Evolutionary conservation across 2,113 vertebrate genomes (phyloP), one percentile per base, ranked within the genome.

Genomic region (Benitochromis conjunctus): DNA sequence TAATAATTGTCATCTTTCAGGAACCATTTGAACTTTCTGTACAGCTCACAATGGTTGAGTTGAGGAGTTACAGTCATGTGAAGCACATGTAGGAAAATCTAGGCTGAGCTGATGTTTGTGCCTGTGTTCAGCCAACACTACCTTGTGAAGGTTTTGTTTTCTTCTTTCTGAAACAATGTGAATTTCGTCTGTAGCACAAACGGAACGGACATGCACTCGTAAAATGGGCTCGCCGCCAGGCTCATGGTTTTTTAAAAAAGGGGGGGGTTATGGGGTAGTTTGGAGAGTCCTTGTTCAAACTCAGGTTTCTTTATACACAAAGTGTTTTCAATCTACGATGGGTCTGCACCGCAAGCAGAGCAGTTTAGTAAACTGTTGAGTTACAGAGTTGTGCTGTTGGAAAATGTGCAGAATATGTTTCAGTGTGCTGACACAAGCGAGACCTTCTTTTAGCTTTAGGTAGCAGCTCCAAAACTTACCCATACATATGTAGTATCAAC

Each of bases 191-290:
- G 60, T 64, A 21, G 34, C 60, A 38, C 60, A 64, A 64, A 38
- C 6, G 4, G 60, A 38, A 38, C 4, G 0, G 19, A 64, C 0
- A 0, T 0, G 13, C 1, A 1, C 34, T 38, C 38, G 34, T 13
- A 64, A 6, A 4, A 64, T 21, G 60, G 1, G 34, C 34, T 38
- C n/a, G 6, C 60, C 60, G 38, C 19, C 34, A 38, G 34, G 10
- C 34, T 0, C 10, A 21, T 38, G 36, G 6, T 3, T 64, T 64
- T 3, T 64, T 64, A n/a, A 64, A 62, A 64, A 64, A 26, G 26
- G 26, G 26, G 26, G 0, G 31, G 5, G n/a, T 12, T 36, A n/a
- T 36, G 18, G 18, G 60, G 12, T 64, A 12, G 12, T 69, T 43
- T 69, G 3, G n/a, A 1, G 36, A 21, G n/a, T 69, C 12, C 62